Conservation (phyloP, 2,113 vertebrate species). For the Eulacestoma nigropectus region DNA sequence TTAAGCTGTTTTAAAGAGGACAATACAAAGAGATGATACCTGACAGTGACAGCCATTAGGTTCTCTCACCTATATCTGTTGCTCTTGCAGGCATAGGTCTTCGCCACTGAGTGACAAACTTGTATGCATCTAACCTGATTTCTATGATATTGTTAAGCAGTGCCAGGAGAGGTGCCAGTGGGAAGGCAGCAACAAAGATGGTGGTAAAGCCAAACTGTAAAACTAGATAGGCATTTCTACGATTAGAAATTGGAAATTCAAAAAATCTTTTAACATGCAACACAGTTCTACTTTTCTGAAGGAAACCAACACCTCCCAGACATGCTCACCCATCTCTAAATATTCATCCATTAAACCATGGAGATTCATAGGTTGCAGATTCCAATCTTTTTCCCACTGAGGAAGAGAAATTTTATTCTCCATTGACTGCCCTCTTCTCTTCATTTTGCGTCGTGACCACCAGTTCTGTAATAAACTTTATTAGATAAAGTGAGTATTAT, state of each 20-base stretch:
- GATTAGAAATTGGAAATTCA: background rate
- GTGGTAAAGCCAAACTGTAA: constrained; percentile 98
- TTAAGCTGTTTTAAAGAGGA: background rate
- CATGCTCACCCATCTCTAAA: constrained; percentile 93
- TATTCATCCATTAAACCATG: constrained; percentile 97
- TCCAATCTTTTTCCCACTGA: constrained; percentile 99
- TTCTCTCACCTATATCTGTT: constrained; percentile 91
- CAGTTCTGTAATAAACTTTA: constrained; percentile 93
- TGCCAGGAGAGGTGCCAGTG: constrained; percentile 92
- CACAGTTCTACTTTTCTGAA: background rate
- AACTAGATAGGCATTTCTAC: constrained; percentile 70
- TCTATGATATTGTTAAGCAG: constrained; percentile 98
- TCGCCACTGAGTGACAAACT: constrained; percentile 97
- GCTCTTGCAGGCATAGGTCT: constrained; percentile 94
- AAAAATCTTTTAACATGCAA: background rate
- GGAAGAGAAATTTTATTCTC: constrained; percentile 85
- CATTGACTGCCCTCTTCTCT: constrained; percentile 80
- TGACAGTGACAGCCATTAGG: background rate
- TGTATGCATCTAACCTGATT: constrained; percentile 96
- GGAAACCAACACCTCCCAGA: background rate
- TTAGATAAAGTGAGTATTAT: background rate
- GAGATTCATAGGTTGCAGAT: constrained; percentile 96
- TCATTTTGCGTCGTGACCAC: constrained; percentile 96
- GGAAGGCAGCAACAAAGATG: constrained; percentile 97
- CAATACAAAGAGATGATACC: background rate